Base-by-base conservation (phyloP, 2,888 invertebrate genomes). In the Andrena praecox region DNA sequence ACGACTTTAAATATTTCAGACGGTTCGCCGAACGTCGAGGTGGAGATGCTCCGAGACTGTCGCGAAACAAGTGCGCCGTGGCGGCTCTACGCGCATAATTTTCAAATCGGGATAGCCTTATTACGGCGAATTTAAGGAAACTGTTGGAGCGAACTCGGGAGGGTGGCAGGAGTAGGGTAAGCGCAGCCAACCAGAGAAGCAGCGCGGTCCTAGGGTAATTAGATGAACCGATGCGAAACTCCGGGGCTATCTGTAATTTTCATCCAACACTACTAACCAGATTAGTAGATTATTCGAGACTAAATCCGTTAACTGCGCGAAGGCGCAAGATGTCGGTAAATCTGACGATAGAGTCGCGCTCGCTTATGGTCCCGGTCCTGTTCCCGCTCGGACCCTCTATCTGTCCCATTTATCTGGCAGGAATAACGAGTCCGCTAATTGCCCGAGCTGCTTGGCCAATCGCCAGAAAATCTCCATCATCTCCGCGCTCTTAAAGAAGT, bases 191-290 rank as follows among this genome's bases (percentile, higher is more conserved):
- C 68, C 74, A 70, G 70, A 64, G 72, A 60, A 71, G 20, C 77
- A 56, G 75, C 79, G 64, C 63, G 86, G 68, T 78, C 77, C 69
- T 72, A 60, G n/a, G 76, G 80, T 89, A 87, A 89, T 87, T 89
- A 89, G 85, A 89, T 77, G 85, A 83, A 81, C 87, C 80, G 79
- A 89, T 78, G 89, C 82, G 82, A 78, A 82, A 85, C 89, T 89
- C 83, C 74, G 60, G 73, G 85, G 85, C 80, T 89, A 88, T 89
- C 89, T 88, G 84, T 89, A 88, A 87, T 89, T 87, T 88, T 88
- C 88, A 87, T 89, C 89, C 80, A 78, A 79, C 76, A 35, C 63
- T 50, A 77, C 77, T 82, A 88, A 88, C 87, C 88, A 63, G 88
- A 88, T 88, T 89, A 87, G 85, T 78, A 85, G 87, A 88, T 88